Base-by-base conservation (phyloP, 2,113 vertebrate genomes). In the Sisor rabdophorus region DNA sequence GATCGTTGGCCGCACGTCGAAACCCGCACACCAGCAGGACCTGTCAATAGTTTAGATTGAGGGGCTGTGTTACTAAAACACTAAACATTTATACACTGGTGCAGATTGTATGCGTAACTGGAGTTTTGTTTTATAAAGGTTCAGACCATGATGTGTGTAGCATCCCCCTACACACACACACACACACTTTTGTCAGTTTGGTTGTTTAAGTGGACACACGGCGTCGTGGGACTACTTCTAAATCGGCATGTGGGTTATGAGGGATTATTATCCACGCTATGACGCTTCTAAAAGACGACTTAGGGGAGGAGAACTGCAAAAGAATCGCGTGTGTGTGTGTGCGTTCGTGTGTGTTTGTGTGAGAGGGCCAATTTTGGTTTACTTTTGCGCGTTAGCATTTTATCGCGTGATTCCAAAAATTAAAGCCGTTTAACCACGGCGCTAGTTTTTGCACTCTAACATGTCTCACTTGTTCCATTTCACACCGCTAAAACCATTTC, bases 171-270 rank as follows among this genome's bases (percentile, higher is more conserved):
- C 20, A 55, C 53, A 55, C 53, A 67, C 75, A 60, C 76, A 79
- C 65, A 59, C 63, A 74, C 69, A 52, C 73, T 79, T 79, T 78
- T 73, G 79, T 79, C 76, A 75, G 79, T 76, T 76, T 64, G 73
- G 55, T 72, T 83, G 82, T 83, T 83, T 83, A 83, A 81, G 77
- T 83, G 82, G 87, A 83, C 80, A 83, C 84, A 83, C 73, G 82
- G 83, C 80, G 75, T 84, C 24, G 7, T 74, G 80, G 80, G 80
- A 81, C 75, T 58, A 81, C 80, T 81, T 78, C 63, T 71, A 73
- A 85, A 77, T 80, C 83, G 81, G 83, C 86, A 80, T 86, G 79
- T 76, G 81, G 84, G 81, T 78, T 83, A 85, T 80, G 79, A 75
- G 73, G 76, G 83, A 67, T 77, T 73, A 84, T 84, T 83, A 83